Conservation (phyloP, 2,888 invertebrate genomes). For the Melanostoma scalare region DNA sequence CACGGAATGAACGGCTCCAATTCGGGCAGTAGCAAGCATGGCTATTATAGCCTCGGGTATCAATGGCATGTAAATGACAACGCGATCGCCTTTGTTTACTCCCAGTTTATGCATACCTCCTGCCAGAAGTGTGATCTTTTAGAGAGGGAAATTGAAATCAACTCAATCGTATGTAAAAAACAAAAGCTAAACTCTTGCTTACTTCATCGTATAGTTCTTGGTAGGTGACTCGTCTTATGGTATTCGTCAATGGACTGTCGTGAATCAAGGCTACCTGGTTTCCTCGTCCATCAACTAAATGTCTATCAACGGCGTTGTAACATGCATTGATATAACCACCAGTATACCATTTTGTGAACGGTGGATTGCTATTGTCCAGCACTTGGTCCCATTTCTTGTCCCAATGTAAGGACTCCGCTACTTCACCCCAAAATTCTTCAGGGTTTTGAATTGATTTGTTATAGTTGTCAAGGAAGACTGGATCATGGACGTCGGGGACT, state of each 20-base stretch:
- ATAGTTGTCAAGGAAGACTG: conserved; percentile 86
- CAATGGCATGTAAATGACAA: conserved; percentile 97
- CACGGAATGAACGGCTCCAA: conserved; percentile 96
- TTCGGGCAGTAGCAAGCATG: conserved; percentile 92
- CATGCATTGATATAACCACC: conserved; percentile 96
- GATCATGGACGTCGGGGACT: conserved; percentile 78
- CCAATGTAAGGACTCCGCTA: conserved; percentile 90
- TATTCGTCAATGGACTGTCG: conserved; percentile 94
- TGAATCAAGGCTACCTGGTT: conserved; percentile 92
- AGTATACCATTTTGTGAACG: conserved; percentile 94
- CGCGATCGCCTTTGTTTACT: conserved; percentile 91
- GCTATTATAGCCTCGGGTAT: conserved; percentile 95
- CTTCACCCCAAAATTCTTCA: conserved; percentile 92
- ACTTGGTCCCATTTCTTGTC: conserved; percentile 92
- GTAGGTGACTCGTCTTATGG: conserved; percentile 90
- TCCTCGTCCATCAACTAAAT: conserved; percentile 91
- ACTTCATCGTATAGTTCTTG: conserved; percentile 91
- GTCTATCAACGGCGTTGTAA: conserved; percentile 95
- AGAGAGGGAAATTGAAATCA: not conserved
- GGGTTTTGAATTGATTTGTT: conserved; percentile 89
- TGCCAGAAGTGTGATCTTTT: conserved; percentile 85
- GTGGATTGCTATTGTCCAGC: conserved; percentile 91
- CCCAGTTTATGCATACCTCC: conserved; percentile 90
- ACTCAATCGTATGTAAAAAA: not conserved
- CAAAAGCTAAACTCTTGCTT: conserved; percentile 54